Conservation (phyloP, 2,797 vertebrate species). For the Eleutherodactylus coqui region DNA sequence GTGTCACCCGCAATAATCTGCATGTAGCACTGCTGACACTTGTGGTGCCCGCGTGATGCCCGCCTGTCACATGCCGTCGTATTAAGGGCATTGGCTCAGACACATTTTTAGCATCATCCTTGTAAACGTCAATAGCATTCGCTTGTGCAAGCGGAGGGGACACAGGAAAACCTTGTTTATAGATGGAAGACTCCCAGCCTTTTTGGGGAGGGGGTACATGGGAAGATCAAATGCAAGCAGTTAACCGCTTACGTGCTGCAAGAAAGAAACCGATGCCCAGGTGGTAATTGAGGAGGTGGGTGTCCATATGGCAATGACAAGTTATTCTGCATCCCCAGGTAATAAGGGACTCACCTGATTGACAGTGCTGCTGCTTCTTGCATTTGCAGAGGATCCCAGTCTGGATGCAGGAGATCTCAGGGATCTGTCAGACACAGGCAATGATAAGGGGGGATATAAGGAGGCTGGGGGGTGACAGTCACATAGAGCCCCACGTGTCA, state of each 20-base stretch:
- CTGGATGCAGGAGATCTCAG: not conserved
- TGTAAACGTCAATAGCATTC: constrained; percentile 13
- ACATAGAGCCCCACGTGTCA: constrained; percentile 17
- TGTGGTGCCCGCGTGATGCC: not conserved
- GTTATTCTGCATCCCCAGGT: not conserved
- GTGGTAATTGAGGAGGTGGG: not conserved
- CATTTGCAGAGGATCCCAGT: not conserved
- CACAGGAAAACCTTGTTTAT: constrained; percentile 17
- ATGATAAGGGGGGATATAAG: not conserved
- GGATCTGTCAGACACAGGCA: not conserved
- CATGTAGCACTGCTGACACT: not conserved
- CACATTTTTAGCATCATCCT: not conserved
- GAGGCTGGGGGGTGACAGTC: not conserved
- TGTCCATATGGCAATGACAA: not conserved
- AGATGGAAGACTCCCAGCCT: constrained; percentile 4
- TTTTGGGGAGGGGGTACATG: not conserved
- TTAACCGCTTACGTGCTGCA: constrained; percentile 22
- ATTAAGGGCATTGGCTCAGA: not conserved
- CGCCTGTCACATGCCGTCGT: not conserved
- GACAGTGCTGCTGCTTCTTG: not conserved
- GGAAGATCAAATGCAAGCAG: not conserved
- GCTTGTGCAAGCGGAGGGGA: not conserved
- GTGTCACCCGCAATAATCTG: not conserved
- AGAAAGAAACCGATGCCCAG: not conserved
- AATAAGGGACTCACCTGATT: constrained; percentile 33